Conservation (phyloP, 2,797 vertebrate genomes). For the Galago senegalensis region DNA sequence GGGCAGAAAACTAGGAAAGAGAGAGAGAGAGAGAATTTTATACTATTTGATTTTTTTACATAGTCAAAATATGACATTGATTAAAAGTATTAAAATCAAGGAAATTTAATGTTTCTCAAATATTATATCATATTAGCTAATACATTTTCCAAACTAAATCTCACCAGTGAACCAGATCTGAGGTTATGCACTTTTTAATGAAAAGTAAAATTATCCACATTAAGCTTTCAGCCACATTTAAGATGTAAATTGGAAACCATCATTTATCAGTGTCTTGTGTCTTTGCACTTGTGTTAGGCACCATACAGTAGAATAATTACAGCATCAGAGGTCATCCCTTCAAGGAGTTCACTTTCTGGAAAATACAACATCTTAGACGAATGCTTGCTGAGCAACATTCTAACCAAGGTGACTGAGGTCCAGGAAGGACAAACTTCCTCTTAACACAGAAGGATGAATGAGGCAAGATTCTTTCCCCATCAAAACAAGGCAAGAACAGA, state of each 20-base stretch:
- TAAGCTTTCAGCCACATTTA: background rate
- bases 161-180: background rate
- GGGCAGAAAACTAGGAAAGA: background rate
- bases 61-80: background rate
- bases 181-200: background rate
- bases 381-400: background rate
- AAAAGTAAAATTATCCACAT: background rate
- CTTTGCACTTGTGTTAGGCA: background rate
- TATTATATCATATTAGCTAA: background rate
- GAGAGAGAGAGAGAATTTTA: background rate
- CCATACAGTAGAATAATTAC: background rate
- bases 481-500: constrained; percentile 51
- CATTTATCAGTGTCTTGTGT: background rate
- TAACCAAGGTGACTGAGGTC: constrained; percentile 30
- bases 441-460: constrained; percentile 57
- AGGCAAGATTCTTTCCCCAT: constrained; percentile 63
- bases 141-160: constrained; percentile 7
- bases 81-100: background rate
- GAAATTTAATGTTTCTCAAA: constrained; percentile 16
- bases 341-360: constrained; percentile 50
- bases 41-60: background rate
- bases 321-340: constrained; percentile 9
- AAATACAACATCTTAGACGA: constrained; percentile 48
- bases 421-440: constrained; percentile 68
- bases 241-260: background rate